Conservation (phyloP, 2,888 invertebrate species). For the Erpobdella octoculata region DNA sequence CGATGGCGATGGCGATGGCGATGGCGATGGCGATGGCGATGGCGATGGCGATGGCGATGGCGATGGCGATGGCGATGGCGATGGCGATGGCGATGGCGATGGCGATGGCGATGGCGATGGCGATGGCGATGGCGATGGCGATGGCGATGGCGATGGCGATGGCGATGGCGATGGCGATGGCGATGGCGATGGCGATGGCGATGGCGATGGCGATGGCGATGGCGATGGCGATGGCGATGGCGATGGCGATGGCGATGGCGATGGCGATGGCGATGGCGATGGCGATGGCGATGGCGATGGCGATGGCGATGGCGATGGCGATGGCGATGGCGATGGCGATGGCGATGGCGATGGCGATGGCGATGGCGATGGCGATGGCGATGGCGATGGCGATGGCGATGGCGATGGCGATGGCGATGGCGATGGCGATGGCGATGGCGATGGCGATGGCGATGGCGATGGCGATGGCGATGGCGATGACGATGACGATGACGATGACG, state of each 20-base stretch:
- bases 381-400: no score
- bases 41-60: not conserved
- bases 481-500: not conserved
- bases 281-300: not conserved
- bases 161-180: conserved; percentile 4
- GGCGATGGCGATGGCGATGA: not conserved
- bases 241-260: not conserved
- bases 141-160: conserved; percentile 9
- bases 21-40: not conserved
- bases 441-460: not conserved
- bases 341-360: no score
- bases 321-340: no score
- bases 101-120: conserved; percentile 7
- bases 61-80: not conserved
- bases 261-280: not conserved
- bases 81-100: not conserved
- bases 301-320: not conserved
- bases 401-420: not conserved
- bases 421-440: not conserved
- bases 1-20: not conserved
- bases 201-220: not conserved
- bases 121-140: conserved; percentile 7
- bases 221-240: not conserved
- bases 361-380: no score
- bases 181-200: not conserved